A percentile compares a stretch with the other conserved stretches of the same genome.
phyloP scores from a whole-genome alignment of 2,888 invertebrate genomes.

The Leptarthrus brevirostris region DNA sequence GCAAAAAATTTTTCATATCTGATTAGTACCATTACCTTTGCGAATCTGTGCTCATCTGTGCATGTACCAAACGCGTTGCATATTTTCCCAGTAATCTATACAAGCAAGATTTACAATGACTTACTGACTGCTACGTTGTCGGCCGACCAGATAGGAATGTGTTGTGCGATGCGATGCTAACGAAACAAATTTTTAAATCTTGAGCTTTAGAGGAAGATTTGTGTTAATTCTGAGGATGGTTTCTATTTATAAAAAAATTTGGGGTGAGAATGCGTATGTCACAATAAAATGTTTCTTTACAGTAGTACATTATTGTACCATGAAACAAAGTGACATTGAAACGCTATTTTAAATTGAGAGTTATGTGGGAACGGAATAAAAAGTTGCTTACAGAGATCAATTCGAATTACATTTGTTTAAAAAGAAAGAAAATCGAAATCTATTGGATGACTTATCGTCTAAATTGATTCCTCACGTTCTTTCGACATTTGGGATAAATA shows the following conservation, averaged over 20 bases:
- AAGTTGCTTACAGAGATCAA: no score
- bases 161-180: neutral
- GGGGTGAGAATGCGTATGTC: neutral
- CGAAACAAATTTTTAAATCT: neutral
- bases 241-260: neutral
- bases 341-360: no score
- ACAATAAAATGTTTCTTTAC: neutral
- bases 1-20: neutral
- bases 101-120: neutral
- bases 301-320: no score
- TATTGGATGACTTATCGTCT: no score
- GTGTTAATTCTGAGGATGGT: neutral
- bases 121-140: no score
- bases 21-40: neutral
- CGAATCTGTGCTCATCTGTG: no score
- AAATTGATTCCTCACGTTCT: no score
- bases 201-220: neutral
- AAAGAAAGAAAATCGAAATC: no score
- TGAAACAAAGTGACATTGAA: no score
- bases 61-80: neutral
- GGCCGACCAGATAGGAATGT: neutral
- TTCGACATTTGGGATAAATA: no score
- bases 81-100: neutral
- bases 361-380: no score
- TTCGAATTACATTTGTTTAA: no score